Evolutionary conservation across 2,888 invertebrate genomes (phyloP).

Genomic region (Ditylenchus weischeri): DNA sequence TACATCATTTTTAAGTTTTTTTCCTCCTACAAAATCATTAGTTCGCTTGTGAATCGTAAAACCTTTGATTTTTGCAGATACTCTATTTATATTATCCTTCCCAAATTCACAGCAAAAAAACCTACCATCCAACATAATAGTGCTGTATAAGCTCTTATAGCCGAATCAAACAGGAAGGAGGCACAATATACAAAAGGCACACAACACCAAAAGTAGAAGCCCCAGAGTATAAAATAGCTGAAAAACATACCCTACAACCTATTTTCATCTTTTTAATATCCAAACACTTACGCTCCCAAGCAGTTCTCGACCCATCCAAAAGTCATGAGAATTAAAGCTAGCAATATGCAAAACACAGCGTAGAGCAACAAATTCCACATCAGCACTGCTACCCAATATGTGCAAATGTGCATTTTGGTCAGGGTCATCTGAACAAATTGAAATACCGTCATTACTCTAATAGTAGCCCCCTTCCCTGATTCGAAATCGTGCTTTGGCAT

Average conservation of each 20-base stretch:
- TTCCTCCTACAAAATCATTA: too few species aligned
- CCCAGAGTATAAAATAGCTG: conserved; percentile 48
- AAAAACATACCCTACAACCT: conserved; percentile 17
- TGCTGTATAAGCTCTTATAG: conserved; percentile 36
- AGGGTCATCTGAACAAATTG: conserved; percentile 44
- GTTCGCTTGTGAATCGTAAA: too few species aligned
- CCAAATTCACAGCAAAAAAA: too few species aligned
- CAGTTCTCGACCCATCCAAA: conserved; percentile 30
- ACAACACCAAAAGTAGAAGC: conserved; percentile 46
- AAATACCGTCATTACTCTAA: too few species aligned
- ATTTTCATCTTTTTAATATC: background rate
- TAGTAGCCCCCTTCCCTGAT: too few species aligned
- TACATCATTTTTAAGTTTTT: too few species aligned
- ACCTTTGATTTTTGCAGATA: too few species aligned
- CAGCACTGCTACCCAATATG: conserved; percentile 46
- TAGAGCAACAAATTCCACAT: conserved; percentile 44
- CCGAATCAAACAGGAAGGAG: conserved; percentile 49
- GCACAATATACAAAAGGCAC: conserved; percentile 50
- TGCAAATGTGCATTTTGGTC: conserved; percentile 47
- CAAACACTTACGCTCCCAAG: conserved; percentile 22
- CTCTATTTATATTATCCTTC: too few species aligned
- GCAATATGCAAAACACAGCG: conserved; percentile 36
- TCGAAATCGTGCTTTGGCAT: too few species aligned
- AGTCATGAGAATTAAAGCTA: conserved; percentile 36
- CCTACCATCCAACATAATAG: conserved; percentile 43